Conservation (phyloP, 2,113 vertebrate genomes). For the Cacatua alba region DNA sequence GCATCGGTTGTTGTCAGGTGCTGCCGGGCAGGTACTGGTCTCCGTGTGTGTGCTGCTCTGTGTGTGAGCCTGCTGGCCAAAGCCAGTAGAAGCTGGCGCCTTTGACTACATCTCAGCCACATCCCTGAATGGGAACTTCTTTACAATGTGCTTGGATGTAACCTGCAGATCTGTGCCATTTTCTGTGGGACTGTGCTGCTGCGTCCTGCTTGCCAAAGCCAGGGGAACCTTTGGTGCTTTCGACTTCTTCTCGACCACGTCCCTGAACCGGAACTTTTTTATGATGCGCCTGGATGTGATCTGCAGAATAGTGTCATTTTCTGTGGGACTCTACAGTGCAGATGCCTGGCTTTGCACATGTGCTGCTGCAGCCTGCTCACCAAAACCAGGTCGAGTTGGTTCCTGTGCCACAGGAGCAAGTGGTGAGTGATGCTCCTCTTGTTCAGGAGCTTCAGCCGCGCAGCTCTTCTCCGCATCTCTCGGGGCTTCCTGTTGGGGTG, state of each 20-base stretch:
- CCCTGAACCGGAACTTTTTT: not conserved
- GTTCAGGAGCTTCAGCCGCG: not conserved
- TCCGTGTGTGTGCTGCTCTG: not conserved
- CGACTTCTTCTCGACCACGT: not conserved
- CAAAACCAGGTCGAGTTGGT: not conserved
- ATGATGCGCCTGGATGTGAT: not conserved
- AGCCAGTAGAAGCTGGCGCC: not conserved
- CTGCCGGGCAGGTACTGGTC: not conserved
- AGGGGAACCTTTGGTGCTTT: not conserved
- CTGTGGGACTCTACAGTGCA: not conserved
- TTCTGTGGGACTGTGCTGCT: not conserved
- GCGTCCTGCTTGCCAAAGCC: not conserved
- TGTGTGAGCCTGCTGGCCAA: not conserved
- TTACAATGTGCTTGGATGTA: not conserved
- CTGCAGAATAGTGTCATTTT: not conserved
- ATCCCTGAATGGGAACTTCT: not conserved
- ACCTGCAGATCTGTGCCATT: not conserved
- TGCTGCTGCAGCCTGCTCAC: not conserved
- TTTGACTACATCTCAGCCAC: not conserved
- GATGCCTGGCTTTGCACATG: not conserved
- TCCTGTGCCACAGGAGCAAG: not conserved
- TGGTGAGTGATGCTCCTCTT: not conserved
- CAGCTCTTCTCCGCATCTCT: not conserved
- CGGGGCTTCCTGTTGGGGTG: not conserved
- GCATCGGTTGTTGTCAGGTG: not conserved